Evolutionary conservation across 1,140 invertebrate species (phyloP), one percentile per base, ranked within the genome.

Genomic region (Semibalanus balanoides): DNA sequence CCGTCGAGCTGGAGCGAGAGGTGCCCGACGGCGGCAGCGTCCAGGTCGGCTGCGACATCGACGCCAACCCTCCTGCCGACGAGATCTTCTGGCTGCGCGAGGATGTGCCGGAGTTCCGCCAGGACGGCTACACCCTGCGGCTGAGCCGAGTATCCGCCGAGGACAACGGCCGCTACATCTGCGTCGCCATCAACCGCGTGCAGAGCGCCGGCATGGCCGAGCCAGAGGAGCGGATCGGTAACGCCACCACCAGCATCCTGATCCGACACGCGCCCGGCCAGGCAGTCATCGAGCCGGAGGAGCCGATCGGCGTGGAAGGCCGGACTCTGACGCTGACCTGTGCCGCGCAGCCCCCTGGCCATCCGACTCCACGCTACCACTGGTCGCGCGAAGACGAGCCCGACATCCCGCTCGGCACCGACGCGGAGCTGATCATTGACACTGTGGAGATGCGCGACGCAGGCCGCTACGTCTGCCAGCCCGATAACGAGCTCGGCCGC

Each of bases 401-500:
- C 64, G 87, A 87, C 17, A 95, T 96, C 79, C 88, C 90, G 0
- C 90, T 90, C 30, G 93, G 92, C 0, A 90, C 76, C 17, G 75
- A 78, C 19, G 75, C 75, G n/a, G 76, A 77, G 73, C n/a, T 29
- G 28, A 29, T 14, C 70, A 29, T 28, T 3, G 70, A 29, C 11
- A 27, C 25, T 3, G 29, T 28, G n/a, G 25, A 29, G n/a, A 11
- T 11, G 70, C 70, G 70, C 70, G 25, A 72, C 70, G 94, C 96
- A 83, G 95, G 94, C 1, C 89, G 89, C 28, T 96, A 96, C 82
- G 90, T 91, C 80, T 97, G 95, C 81, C 91, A 94, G 81, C 93
- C 94, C 0, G 90, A 89, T n/a, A 97, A 96, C 81, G 92, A 93
- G 82, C 86, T 96, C 76, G 95, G 95, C 5, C 89, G 89, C 74